Conservation (phyloP, 1,140 invertebrate genomes). For the Brachionus sp. region DNA sequence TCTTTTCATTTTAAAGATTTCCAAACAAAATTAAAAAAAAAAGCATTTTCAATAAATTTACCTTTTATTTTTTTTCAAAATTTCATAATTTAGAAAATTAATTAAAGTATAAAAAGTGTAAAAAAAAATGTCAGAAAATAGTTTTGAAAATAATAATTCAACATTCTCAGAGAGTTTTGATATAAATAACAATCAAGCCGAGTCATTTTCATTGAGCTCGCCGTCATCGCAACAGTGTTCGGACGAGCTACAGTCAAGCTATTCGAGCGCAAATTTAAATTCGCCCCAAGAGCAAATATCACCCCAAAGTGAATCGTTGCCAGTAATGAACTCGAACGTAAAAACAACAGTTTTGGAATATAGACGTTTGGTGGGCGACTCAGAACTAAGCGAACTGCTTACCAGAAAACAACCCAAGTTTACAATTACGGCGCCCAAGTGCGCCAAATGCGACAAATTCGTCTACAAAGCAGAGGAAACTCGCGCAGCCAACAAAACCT, state of each 20-base stretch:
- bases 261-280: slow-evolving; percentile 11
- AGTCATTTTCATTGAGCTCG: slow-evolving; percentile 16
- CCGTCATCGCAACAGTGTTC: slow-evolving; percentile 15
- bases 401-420: slow-evolving; percentile 41
- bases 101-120: not conserved
- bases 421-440: slow-evolving; percentile 48
- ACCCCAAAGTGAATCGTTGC: not conserved
- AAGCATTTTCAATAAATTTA: not conserved
- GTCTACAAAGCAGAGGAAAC: slow-evolving; percentile 65
- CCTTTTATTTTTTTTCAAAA: not conserved
- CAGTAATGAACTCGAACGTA: not conserved
- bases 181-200: not conserved
- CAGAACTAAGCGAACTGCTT: slow-evolving; percentile 15
- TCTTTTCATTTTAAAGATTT: not conserved
- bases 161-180: slow-evolving; percentile 28
- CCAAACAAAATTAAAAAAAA: not conserved
- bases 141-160: slow-evolving; percentile 34
- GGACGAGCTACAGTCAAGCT: slow-evolving; percentile 13
- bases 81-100: slow-evolving; percentile 17
- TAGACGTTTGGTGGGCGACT: not conserved
- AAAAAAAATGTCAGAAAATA: slow-evolving; percentile 26
- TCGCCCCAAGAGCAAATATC: not conserved
- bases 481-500: slow-evolving; percentile 54
- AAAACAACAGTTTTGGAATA: not conserved
- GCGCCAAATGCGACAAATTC: slow-evolving; percentile 62